Evolutionary conservation across 2,113 vertebrate species (phyloP).

Genomic region (Mola mola): DNA sequence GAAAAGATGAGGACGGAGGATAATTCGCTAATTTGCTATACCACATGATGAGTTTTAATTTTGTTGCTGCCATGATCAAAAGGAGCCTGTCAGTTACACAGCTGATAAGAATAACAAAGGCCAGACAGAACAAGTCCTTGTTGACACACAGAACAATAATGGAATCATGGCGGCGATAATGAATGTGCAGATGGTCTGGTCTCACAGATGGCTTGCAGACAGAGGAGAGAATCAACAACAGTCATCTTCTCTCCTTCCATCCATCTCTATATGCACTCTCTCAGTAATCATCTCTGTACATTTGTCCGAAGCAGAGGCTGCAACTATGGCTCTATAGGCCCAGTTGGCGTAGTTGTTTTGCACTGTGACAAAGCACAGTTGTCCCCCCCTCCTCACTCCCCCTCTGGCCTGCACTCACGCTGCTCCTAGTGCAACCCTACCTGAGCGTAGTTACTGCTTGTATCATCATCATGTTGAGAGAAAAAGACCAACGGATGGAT

Average conservation of each 20-base stretch:
- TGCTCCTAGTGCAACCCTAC: too few relatives aligned
- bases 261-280: constrained; percentile 37
- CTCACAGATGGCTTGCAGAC: constrained; percentile 69
- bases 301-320: constrained; percentile 54
- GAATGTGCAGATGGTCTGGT: constrained; percentile 77
- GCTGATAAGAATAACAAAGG: constrained; percentile 74
- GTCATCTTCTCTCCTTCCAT: constrained; percentile 57
- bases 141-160: constrained; percentile 73
- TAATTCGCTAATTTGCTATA: constrained; percentile 51
- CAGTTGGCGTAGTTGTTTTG: too few relatives aligned
- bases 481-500: too few relatives aligned
- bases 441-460: too few relatives aligned
- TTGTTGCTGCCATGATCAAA: constrained; percentile 60
- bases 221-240: constrained; percentile 58
- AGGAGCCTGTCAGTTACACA: constrained; percentile 57
- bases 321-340: constrained; percentile 19
- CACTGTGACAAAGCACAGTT: too few relatives aligned
- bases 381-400: too few relatives aligned
- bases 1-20: constrained; percentile 2
- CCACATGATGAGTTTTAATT: constrained; percentile 62
- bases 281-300: constrained; percentile 35
- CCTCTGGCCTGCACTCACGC: too few relatives aligned
- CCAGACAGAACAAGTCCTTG: constrained; percentile 70
- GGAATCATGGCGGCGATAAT: constrained; percentile 73
- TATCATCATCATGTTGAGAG: too few relatives aligned